Conservation (phyloP, 2,888 invertebrate species). For the Arenicola marina region DNA sequence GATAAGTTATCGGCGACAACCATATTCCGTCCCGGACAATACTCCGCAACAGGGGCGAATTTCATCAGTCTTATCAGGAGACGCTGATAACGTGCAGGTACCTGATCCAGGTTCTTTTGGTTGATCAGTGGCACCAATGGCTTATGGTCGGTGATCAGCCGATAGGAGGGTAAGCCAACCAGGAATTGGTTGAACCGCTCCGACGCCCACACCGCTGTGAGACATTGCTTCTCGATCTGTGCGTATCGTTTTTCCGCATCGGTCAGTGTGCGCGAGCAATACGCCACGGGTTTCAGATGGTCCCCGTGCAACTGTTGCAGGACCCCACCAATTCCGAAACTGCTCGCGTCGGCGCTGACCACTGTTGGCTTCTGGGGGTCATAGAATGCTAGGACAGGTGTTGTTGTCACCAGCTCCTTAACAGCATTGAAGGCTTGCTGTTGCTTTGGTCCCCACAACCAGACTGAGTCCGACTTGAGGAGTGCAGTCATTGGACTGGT, state of each 20-base stretch:
- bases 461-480: slow-evolving; percentile 22
- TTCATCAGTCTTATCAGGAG: slow-evolving; percentile 30
- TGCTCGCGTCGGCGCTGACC: slow-evolving; percentile 36
- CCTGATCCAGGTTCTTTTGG: slow-evolving; percentile 24
- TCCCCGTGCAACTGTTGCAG: slow-evolving; percentile 26
- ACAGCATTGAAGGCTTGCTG: slow-evolving; percentile 26
- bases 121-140: slow-evolving; percentile 35
- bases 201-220: slow-evolving; percentile 32
- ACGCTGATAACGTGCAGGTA: slow-evolving; percentile 32
- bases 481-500: slow-evolving; percentile 29
- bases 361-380: slow-evolving; percentile 29
- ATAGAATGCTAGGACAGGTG: slow-evolving; percentile 33
- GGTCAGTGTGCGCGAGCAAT: slow-evolving; percentile 34
- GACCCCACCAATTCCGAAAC: slow-evolving; percentile 35
- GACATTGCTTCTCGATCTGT: slow-evolving; percentile 34
- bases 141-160: slow-evolving; percentile 35
- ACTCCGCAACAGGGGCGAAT: slow-evolving; percentile 19
- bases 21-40: slow-evolving; percentile 29
- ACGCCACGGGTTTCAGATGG: slow-evolving; percentile 32
- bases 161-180: slow-evolving; percentile 28
- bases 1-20: slow-evolving; percentile 33
- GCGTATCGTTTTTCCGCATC: slow-evolving; percentile 28
- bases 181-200: slow-evolving; percentile 29
- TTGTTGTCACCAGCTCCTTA: slow-evolving; percentile 23
- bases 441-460: slow-evolving; percentile 28